Percentiles rank a stretch among this genome's conserved stretches.
Evolutionary conservation across 1,140 invertebrate genomes (phyloP).

Genomic region (Saxidomus purpurata): DNA sequence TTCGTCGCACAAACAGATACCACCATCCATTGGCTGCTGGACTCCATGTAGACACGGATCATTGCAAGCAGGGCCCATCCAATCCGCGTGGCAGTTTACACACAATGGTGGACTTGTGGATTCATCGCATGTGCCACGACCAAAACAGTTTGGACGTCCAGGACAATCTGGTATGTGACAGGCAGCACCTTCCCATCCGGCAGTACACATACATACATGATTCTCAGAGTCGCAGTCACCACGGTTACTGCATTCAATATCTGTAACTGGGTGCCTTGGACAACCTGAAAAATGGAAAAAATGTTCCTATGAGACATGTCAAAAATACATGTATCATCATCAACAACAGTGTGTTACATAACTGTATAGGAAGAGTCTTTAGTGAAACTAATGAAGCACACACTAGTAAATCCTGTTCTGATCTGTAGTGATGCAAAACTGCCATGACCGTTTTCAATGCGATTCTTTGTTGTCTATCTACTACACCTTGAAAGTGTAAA

Average conservation of each 20-base stretch:
- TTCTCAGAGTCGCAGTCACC: conserved; percentile 79
- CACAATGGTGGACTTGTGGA: conserved; percentile 75
- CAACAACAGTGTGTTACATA: too few species aligned
- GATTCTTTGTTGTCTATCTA: too few species aligned
- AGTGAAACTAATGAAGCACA: too few species aligned
- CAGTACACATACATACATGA: conserved; percentile 73
- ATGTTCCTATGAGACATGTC: too few species aligned
- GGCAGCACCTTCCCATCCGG: conserved; percentile 78
- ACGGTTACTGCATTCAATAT: conserved; percentile 76
- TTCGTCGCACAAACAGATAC: conserved; percentile 75
- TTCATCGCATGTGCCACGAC: conserved; percentile 72
- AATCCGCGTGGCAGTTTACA: conserved; percentile 72
- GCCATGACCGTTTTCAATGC: too few species aligned
- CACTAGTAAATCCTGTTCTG: too few species aligned
- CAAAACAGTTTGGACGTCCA: conserved; percentile 78
- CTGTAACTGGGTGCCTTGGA: conserved; percentile 74
- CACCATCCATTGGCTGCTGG: conserved; percentile 72
- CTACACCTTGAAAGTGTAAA: too few species aligned
- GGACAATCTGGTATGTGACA: conserved; percentile 82
- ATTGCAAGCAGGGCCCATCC: conserved; percentile 80
- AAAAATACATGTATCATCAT: too few species aligned
- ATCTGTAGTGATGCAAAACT: too few species aligned
- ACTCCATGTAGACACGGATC: conserved; percentile 79
- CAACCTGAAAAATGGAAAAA: conserved; percentile 68
- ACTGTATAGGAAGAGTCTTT: too few species aligned